phyloP scores from a whole-genome alignment of 2,113 vertebrate genomes.

The Perognathus longimembris region DNA sequence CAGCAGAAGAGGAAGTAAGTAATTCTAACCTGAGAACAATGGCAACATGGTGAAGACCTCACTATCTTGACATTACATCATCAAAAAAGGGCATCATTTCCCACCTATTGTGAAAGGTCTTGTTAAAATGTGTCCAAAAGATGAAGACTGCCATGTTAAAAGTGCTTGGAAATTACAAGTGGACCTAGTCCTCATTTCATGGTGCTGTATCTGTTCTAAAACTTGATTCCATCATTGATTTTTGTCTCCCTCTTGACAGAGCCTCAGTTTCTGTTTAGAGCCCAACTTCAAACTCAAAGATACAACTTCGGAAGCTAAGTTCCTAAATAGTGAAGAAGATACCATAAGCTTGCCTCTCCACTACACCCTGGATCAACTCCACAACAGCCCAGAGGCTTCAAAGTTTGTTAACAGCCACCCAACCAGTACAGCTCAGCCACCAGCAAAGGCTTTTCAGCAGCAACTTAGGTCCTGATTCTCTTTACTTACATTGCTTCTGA shows the following conservation, averaged over 20 bases:
- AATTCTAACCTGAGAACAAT: neutral
- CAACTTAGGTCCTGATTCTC: neutral
- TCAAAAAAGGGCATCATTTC: constrained; percentile 28
- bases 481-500: neutral
- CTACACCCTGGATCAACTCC: neutral
- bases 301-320: neutral
- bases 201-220: constrained; percentile 14
- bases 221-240: neutral
- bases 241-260: constrained; percentile 12
- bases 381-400: neutral
- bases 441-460: neutral
- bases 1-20: constrained; percentile 8
- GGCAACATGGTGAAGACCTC: neutral
- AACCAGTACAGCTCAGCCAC: neutral
- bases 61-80: neutral
- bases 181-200: constrained; percentile 2
- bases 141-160: neutral
- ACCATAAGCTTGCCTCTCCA: neutral
- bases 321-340: constrained; percentile 17
- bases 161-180: neutral
- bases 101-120: neutral
- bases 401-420: neutral
- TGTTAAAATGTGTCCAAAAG: neutral
- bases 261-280: constrained; percentile 40
- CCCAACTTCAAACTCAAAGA: constrained; percentile 3